phyloP scores from a whole-genome alignment of 2,113 vertebrate genomes.

The Erythrocebus patas region DNA sequence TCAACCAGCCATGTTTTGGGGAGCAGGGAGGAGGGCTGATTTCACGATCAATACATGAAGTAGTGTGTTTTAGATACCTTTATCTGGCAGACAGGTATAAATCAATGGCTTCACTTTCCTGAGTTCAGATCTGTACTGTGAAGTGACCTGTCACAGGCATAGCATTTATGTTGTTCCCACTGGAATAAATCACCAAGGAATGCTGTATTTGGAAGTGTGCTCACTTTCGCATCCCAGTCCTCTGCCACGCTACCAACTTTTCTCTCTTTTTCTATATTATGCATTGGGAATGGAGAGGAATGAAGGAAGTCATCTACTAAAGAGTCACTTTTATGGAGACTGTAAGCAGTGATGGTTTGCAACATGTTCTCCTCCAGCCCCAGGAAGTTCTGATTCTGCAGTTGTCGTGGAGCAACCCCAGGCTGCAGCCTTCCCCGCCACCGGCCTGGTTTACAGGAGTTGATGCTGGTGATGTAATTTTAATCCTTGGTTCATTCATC shows the following conservation, averaged over 20 bases:
- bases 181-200: background rate
- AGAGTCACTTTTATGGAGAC: background rate
- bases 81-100: background rate
- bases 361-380: background rate
- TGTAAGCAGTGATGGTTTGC: background rate
- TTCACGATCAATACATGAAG: background rate
- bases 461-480: background rate
- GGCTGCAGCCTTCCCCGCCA: background rate
- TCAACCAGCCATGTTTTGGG: background rate
- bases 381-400: background rate
- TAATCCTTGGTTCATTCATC: conserved; percentile 1
- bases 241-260: background rate
- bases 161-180: background rate
- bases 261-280: background rate
- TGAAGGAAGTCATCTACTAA: background rate
- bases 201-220: background rate
- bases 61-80: background rate
- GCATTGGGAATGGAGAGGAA: background rate
- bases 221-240: background rate
- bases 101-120: background rate
- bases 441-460: background rate
- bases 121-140: background rate
- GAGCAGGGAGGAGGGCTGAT: background rate
- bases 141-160: background rate
- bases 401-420: background rate